Conservation (phyloP, 2,797 vertebrate genomes). For the Naso thynnoides region DNA sequence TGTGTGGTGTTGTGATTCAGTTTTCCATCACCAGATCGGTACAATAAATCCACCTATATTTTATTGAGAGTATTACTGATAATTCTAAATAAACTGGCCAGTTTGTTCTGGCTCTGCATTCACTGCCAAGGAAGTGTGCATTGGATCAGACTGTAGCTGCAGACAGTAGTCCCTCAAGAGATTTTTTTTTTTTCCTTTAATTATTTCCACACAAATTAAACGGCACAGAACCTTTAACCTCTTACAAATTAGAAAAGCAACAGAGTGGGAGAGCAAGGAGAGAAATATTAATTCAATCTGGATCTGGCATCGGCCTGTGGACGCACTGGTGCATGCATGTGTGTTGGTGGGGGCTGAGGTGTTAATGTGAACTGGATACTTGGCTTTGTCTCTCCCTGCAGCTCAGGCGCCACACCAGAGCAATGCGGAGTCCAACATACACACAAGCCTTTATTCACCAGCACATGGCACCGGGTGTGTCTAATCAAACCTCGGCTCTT, state of each 20-base stretch:
- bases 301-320: constrained; percentile 28
- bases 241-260: constrained; percentile 33
- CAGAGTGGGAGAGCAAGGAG: neutral
- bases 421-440: constrained; percentile 20
- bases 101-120: constrained; percentile 29
- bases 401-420: constrained; percentile 39
- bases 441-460: constrained; percentile 29
- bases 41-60: constrained; percentile 16
- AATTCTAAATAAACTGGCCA: constrained; percentile 43
- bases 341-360: constrained; percentile 19
- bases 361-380: constrained; percentile 50
- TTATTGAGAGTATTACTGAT: constrained; percentile 15
- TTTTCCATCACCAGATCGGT: constrained; percentile 8
- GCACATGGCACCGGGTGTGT: constrained; percentile 37
- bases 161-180: constrained; percentile 26
- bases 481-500: neutral
- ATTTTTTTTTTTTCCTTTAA: constrained; percentile 27
- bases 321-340: constrained; percentile 1
- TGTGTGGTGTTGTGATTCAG: neutral
- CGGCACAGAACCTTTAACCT: constrained; percentile 28
- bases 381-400: constrained; percentile 24
- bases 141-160: constrained; percentile 38
- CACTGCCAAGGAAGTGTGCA: constrained; percentile 18
- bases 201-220: constrained; percentile 39
- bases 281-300: constrained; percentile 34